Evolutionary conservation across 2,888 invertebrate genomes (phyloP).

Genomic region (Nemurella pictetii): DNA sequence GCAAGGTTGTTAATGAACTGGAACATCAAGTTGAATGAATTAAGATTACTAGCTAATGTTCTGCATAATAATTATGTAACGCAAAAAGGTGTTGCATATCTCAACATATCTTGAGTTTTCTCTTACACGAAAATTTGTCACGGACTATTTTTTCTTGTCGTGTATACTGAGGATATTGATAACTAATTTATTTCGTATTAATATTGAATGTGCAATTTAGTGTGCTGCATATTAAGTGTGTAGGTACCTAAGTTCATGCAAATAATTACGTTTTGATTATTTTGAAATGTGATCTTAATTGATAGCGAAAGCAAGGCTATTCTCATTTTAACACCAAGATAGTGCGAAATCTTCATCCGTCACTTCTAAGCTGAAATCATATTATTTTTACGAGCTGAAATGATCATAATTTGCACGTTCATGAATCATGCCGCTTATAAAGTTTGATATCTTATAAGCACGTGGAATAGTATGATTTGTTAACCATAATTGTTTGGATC

Average conservation of each 20-base stretch:
- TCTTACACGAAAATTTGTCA: background rate
- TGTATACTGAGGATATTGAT: background rate
- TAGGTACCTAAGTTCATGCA: background rate
- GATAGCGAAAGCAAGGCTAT: background rate
- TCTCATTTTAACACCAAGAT: background rate
- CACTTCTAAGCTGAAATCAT: background rate
- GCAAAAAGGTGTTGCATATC: background rate
- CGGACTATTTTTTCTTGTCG: background rate
- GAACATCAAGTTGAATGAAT: background rate
- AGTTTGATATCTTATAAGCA: background rate
- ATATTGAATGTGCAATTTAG: too few relatives aligned
- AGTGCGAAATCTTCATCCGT: background rate
- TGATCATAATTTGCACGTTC: background rate
- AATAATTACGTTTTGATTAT: background rate
- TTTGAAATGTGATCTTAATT: background rate
- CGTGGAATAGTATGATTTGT: background rate
- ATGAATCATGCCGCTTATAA: background rate
- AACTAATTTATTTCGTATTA: background rate
- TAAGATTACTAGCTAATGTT: background rate
- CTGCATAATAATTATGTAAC: background rate
- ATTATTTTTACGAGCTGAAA: background rate
- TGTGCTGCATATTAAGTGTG: too few relatives aligned
- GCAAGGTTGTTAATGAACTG: background rate
- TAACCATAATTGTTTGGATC: background rate
- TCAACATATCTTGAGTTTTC: background rate